Conservation (phyloP, 2,797 vertebrate species). For the Liasis olivaceus region DNA sequence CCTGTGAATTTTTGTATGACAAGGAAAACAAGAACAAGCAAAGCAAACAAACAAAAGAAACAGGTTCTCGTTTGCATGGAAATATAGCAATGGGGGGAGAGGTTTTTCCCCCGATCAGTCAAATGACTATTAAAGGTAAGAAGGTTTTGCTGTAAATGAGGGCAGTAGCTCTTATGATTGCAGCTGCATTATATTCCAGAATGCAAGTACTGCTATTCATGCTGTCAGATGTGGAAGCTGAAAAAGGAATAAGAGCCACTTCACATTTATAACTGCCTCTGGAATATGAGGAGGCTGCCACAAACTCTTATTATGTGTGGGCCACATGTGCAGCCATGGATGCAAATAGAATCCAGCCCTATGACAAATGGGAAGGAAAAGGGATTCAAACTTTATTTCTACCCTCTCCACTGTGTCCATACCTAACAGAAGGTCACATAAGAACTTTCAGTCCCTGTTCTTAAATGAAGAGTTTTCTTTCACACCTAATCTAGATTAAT, state of each 20-base stretch:
- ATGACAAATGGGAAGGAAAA: neutral
- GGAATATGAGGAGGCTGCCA: neutral
- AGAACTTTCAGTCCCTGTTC: neutral
- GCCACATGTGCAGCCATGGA: neutral
- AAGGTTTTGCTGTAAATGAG: neutral
- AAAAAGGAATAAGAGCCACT: neutral
- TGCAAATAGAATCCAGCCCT: neutral
- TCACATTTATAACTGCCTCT: neutral
- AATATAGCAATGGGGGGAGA: neutral
- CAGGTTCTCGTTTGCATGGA: neutral
- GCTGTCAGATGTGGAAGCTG: neutral
- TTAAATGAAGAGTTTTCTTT: conserved; percentile 18
- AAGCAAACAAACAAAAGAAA: neutral
- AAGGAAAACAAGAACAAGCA: neutral
- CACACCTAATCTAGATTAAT: neutral
- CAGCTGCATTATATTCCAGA: neutral
- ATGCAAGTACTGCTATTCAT: neutral
- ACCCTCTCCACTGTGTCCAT: neutral
- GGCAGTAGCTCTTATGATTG: neutral
- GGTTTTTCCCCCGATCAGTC: neutral
- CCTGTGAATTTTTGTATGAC: neutral
- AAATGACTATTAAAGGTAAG: neutral
- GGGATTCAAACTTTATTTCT: neutral
- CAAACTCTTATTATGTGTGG: neutral
- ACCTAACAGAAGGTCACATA: neutral